Evolutionary conservation across 1,140 invertebrate genomes (phyloP), one percentile per base, ranked within the genome.

Genomic region (Triops cancriformis): DNA sequence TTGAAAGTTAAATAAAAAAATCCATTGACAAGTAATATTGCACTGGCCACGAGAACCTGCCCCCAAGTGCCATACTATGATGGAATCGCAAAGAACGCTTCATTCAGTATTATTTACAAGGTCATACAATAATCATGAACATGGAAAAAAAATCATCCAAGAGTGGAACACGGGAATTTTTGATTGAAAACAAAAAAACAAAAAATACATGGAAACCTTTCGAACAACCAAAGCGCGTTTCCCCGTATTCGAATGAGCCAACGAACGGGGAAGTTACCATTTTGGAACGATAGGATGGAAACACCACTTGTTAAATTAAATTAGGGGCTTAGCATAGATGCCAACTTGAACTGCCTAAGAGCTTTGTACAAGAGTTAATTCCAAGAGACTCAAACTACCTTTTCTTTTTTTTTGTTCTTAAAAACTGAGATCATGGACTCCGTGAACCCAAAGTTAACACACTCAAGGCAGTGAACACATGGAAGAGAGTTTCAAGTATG

Each of bases 341-440:
- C 51, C n/a, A 64, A 64, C 51, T 64, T 64, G 23, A 64, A 64
- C 51, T 18, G 4, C 7, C 31, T 23, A 64, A 64, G 51, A 64
- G 6, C 14, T n/a, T 64, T 64, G 51, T 14, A 64, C 51, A 64
- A 64, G 51, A 23, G 51, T 64, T 64, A 64, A 64, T 64, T 6
- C 51, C 10, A 64, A 64, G 23, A 64, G 14, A n/a, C 18, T 64
- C 23, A 64, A 64, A 0, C 51, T 64, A 5, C 51, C 51, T 64
- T 64, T 64, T 64, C 23, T 18, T 64, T 23, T 5, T 10, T 64
- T 23, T n/a, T n/a, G n/a, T n/a, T n/a, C n/a, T n/a, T n/a, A n/a
- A n/a, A 64, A 64, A 64, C 51, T 64, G 51, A 64, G 51, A 64
- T 64, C 51, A 64, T 64, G 14, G 51, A 23, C 51, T 64, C 51